Evolutionary conservation across 2,113 vertebrate genomes (phyloP), one percentile per base, ranked within the genome.

Genomic region (Macheiramphus alcinus): DNA sequence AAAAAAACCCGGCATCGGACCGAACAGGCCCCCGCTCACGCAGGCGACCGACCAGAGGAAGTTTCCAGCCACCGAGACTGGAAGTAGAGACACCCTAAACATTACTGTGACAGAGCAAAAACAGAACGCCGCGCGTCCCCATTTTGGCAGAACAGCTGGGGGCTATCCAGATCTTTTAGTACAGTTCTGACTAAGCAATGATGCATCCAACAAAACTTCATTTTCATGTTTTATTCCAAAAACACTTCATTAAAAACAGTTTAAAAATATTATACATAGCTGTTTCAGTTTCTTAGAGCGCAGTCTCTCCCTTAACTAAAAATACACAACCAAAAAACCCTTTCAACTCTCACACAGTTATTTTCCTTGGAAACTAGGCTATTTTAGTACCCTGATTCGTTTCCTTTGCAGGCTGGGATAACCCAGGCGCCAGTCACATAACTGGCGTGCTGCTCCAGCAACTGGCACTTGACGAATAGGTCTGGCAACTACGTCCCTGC

Each of bases 211-310:
- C n/a, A 73, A 59, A 47, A 53, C 10, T 45, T 72, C 3, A 0
- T 18, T 81, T 88, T 66, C 10, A 0, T 25, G 22, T 75, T 97
- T 97, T 96, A 97, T 95, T 95, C 59, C 56, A 93, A 97, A 97
- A 95, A 34, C n/a, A 58, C 17, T 23, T 93, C 1, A 45, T 68
- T 86, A 84, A 73, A 96, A 95, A 93, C 4, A 1, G 56, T 42
- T 88, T 80, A 62, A 92, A 95, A 96, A 95, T 32, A 83, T 3
- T 34, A 40, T 21, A 93, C 43, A 71, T 5, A 32, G 36, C 45
- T 53, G 25, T n/a, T 82, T 61, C 40, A 8, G 34, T 86, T 90
- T 93, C 86, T 62, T 45, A 48, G 71, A 61, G 81, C 8, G 20
- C 45, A 32, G 3, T 11, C 26, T 73, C 58, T 61, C 53, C 5